Conservation (phyloP, 1,140 invertebrate genomes). For the Drosophila kanapiae region DNA sequence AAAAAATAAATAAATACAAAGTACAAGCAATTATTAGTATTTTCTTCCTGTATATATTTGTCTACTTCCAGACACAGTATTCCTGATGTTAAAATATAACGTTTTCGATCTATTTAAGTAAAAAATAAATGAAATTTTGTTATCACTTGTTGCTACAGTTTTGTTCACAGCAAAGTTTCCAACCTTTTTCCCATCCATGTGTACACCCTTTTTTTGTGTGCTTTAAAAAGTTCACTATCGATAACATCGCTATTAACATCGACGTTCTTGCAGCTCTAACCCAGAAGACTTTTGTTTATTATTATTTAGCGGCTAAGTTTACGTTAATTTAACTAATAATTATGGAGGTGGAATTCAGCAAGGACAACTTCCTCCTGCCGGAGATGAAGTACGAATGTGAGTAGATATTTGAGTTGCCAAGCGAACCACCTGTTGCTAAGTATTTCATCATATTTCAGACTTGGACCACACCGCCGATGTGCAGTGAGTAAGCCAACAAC, state of each 20-base stretch:
- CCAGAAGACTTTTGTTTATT: constrained; percentile 23
- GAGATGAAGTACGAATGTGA: constrained; percentile 85
- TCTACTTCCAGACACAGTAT: too few relatives aligned
- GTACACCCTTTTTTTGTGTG: too few relatives aligned
- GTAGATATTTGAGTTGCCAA: constrained; percentile 2
- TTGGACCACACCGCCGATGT: constrained; percentile 99
- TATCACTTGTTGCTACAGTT: too few relatives aligned
- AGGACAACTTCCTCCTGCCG: constrained; percentile 75
- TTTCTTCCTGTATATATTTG: too few relatives aligned
- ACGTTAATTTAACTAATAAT: constrained; percentile 2
- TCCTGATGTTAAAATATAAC: background rate
- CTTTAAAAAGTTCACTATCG: too few relatives aligned
- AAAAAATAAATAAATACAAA: too few relatives aligned
- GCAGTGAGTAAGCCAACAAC: constrained; percentile 92
- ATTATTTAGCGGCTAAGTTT: constrained; percentile 18
- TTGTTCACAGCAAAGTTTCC: background rate
- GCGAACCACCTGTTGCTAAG: constrained; percentile 39
- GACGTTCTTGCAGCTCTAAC: too few relatives aligned
- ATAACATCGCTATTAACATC: too few relatives aligned
- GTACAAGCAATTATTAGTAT: too few relatives aligned
- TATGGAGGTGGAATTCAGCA: constrained; percentile 83
- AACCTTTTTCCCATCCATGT: background rate
- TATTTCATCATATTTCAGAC: constrained; percentile 88
- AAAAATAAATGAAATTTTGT: too few relatives aligned
- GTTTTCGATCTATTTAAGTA: background rate